phyloP scores from a whole-genome alignment of 1,140 invertebrate species.

The Nephotettix cincticeps region DNA sequence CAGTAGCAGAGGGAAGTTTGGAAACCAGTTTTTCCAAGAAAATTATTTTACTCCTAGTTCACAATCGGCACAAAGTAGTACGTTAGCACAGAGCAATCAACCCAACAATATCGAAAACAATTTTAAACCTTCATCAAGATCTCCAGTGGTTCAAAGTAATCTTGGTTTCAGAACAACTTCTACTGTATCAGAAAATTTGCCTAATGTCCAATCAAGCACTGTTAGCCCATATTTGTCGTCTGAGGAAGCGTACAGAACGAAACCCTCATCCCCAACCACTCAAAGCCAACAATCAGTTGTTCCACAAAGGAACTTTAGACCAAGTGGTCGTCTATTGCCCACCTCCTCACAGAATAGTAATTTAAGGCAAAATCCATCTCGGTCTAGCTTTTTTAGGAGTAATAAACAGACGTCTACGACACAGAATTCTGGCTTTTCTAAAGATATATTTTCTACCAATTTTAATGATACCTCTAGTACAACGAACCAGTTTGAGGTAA shows the following conservation, averaged over 20 bases:
- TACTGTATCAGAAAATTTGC: too few species aligned
- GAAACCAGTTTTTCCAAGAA: conserved; percentile 30
- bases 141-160: too few species aligned
- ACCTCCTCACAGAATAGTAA: conserved; percentile 3
- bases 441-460: neutral
- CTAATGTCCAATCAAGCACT: too few species aligned
- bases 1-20: conserved; percentile 49
- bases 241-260: neutral
- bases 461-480: too few species aligned
- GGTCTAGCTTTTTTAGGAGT: neutral
- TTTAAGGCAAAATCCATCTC: neutral
- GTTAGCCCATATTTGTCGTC: too few species aligned
- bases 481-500: too few species aligned
- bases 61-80: neutral
- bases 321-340: neutral
- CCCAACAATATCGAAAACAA: too few species aligned
- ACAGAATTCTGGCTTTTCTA: neutral
- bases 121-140: too few species aligned
- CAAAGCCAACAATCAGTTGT: neutral
- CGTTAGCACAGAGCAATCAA: neutral
- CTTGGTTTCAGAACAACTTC: too few species aligned
- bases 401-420: neutral
- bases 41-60: conserved; percentile 12
- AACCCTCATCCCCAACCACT: neutral
- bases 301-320: neutral